A percentile compares a stretch with the other conserved stretches of the same genome.
phyloP scores from a whole-genome alignment of 2,113 vertebrate species.

The Albula glossodonta region DNA sequence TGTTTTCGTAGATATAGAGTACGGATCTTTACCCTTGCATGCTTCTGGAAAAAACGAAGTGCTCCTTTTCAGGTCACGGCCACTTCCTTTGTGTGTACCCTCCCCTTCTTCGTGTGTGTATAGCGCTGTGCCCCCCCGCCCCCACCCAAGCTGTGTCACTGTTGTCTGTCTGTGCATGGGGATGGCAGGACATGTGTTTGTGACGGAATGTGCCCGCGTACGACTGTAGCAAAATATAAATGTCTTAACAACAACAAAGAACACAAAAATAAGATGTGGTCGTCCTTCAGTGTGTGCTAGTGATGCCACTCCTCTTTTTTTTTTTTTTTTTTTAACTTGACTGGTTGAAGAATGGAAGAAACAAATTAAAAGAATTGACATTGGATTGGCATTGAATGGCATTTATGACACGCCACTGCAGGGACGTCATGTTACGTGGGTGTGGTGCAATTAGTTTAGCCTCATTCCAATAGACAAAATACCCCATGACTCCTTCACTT shows the following conservation, averaged over 20 bases:
- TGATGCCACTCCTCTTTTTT: background rate
- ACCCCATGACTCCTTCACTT: too few relatives aligned
- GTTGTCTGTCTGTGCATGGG: constrained; percentile 45
- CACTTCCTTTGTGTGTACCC: constrained; percentile 8
- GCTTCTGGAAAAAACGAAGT: constrained; percentile 31
- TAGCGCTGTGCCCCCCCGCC: background rate
- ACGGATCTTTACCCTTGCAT: constrained; percentile 59
- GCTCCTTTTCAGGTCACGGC: background rate
- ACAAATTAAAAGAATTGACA: background rate
- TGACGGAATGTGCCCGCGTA: constrained; percentile 29
- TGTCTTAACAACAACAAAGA: constrained; percentile 9
- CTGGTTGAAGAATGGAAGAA: background rate
- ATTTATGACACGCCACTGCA: background rate
- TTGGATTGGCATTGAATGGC: too few relatives aligned
- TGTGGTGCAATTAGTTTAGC: background rate
- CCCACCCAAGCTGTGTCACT: constrained; percentile 11
- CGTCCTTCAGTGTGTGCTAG: background rate
- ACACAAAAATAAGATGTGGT: constrained; percentile 1
- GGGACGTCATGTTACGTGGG: background rate
- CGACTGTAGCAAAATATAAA: constrained; percentile 12
- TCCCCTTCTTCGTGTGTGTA: background rate
- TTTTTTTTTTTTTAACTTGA: background rate
- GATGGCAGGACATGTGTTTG: constrained; percentile 25
- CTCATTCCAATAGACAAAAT: background rate
- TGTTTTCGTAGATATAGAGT: background rate